Conservation (phyloP, 1,140 invertebrate genomes). For the Zaprionus ghesquierei region DNA sequence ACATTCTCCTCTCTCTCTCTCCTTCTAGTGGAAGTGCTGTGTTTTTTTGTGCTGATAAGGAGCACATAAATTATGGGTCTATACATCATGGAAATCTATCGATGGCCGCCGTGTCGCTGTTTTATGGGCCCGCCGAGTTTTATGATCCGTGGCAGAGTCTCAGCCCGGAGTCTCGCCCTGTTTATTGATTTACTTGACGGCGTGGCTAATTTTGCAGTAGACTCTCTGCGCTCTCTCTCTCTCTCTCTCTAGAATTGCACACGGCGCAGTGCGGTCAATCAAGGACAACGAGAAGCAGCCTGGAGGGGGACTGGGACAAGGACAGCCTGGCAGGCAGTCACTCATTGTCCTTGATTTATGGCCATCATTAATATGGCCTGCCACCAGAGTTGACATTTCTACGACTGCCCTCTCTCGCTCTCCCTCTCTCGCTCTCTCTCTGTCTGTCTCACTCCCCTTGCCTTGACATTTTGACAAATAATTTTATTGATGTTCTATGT, state of each 20-base stretch:
- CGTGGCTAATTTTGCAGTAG: slow-evolving; percentile 42
- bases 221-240: not conserved
- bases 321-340: not conserved
- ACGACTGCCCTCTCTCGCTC: not conserved
- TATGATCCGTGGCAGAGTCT: slow-evolving; percentile 27
- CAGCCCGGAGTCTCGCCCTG: slow-evolving; percentile 8
- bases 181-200: slow-evolving; percentile 46
- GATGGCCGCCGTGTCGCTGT: not conserved
- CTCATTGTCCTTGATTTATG: slow-evolving; percentile 49
- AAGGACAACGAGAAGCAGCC: slow-evolving; percentile 31
- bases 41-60: slow-evolving; percentile 34
- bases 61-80: slow-evolving; percentile 46
- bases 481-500: slow-evolving; percentile 51
- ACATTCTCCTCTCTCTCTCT: not conserved
- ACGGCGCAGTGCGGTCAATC: slow-evolving; percentile 39
- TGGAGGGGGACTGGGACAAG: not conserved
- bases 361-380: slow-evolving; percentile 42
- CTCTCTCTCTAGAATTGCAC: slow-evolving; percentile 13
- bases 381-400: slow-evolving; percentile 42
- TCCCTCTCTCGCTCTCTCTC: not conserved
- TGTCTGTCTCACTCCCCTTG: slow-evolving; percentile 5
- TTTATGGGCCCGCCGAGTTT: slow-evolving; percentile 28
- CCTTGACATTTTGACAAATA: slow-evolving; percentile 46
- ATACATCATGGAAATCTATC: slow-evolving; percentile 47
- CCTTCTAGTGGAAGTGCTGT: slow-evolving; percentile 1